Evolutionary conservation across 2,888 invertebrate species (phyloP).

Genomic region (Abrostola tripartita): DNA sequence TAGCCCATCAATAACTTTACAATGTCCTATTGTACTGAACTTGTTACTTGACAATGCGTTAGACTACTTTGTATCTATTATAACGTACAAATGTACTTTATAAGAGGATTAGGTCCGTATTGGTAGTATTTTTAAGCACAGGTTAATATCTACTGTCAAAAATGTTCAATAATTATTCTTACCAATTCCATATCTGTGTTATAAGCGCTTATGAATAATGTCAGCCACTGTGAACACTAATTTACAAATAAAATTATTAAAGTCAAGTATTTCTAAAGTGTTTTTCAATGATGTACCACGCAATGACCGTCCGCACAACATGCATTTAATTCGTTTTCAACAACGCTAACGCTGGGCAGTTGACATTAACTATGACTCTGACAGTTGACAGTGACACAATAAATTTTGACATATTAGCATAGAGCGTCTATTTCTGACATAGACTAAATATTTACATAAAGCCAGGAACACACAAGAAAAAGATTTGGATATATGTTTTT

Average conservation of each 20-base stretch:
- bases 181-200: conserved; percentile 61
- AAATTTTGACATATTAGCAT: too few species aligned
- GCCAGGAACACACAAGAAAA: too few species aligned
- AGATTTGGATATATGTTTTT: too few species aligned
- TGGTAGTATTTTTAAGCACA: neutral
- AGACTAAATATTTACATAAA: too few species aligned
- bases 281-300: conserved; percentile 15
- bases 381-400: too few species aligned
- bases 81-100: neutral
- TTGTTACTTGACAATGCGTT: too few species aligned
- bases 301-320: conserved; percentile 5
- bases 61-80: neutral
- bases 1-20: too few species aligned
- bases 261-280: conserved; percentile 11
- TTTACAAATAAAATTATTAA: conserved; percentile 12
- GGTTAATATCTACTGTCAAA: neutral
- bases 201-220: conserved; percentile 20
- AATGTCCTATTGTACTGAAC: too few species aligned
- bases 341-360: neutral
- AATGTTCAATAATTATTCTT: conserved; percentile 25
- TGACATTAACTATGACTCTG: neutral
- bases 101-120: too few species aligned
- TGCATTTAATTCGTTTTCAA: conserved; percentile 1
- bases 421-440: too few species aligned
- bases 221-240: conserved; percentile 31